These are phyloP conservation scores for Serinus canaria DNA, from an alignment of 2,113 vertebrate species.

Conservation along the genomic window DNA sequence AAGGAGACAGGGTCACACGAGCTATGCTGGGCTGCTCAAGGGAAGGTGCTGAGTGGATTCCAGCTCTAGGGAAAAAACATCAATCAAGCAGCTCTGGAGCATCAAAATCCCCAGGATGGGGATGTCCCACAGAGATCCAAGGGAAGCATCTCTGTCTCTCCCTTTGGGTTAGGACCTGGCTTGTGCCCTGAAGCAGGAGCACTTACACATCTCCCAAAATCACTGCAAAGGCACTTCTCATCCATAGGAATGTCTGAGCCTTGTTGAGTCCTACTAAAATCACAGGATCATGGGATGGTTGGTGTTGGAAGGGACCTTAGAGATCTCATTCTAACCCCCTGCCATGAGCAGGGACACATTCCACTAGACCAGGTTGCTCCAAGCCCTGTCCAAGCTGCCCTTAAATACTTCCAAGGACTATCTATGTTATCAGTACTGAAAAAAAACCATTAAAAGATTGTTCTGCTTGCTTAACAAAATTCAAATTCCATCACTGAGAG, in stretches of 20 bases:
- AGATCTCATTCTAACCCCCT: background rate
- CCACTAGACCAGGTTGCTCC: background rate
- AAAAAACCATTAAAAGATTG: background rate
- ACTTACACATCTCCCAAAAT: background rate
- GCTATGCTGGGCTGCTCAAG: fast-evolving
- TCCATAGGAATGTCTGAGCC: background rate
- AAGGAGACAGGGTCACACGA: background rate
- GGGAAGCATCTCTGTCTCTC: background rate
- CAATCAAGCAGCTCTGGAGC: fast-evolving
- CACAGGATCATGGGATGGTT: background rate
- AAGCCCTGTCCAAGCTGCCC: background rate
- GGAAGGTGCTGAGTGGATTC: fast-evolving
- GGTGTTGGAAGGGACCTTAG: background rate
- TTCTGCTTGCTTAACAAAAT: background rate
- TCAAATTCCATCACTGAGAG: background rate
- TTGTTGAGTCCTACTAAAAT: background rate
- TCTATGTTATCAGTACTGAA: background rate
- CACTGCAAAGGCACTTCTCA: fast-evolving
- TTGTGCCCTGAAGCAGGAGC: fast-evolving
- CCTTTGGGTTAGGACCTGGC: background rate
- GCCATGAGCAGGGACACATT: background rate
- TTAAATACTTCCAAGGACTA: background rate
- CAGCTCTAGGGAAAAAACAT: background rate
- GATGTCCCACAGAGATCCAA: background rate
- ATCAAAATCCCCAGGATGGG: background rate